A percentile compares a stretch with the other conserved stretches of the same genome.
Evolutionary conservation across 2,113 vertebrate genomes (phyloP).

Genomic region (Abramis brama): DNA sequence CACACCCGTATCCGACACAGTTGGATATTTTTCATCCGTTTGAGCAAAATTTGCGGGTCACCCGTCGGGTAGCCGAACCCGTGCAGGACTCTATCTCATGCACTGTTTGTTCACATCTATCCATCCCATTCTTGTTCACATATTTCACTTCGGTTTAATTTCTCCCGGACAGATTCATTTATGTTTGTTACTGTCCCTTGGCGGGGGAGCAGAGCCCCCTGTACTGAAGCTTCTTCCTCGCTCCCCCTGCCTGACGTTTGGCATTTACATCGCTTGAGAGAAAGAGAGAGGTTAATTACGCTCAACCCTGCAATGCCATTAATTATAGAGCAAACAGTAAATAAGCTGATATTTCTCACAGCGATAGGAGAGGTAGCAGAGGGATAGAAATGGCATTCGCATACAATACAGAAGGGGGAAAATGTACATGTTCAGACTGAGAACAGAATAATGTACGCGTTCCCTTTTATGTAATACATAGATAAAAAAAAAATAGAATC

Average conservation of each 20-base stretch:
- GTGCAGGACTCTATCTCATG: not conserved
- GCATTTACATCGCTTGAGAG: slow-evolving; percentile 48
- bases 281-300: slow-evolving; percentile 53
- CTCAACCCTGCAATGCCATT: slow-evolving; percentile 42
- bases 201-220: not conserved
- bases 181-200: slow-evolving; percentile 25
- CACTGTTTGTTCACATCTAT: not conserved
- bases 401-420: not conserved
- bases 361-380: not conserved
- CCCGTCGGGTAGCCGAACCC: no score
- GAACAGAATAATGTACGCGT: not conserved
- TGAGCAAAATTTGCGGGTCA: no score
- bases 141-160: not conserved
- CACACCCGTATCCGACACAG: no score
- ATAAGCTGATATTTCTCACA: slow-evolving; percentile 48
- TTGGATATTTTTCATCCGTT: no score
- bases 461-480: not conserved
- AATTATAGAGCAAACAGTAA: slow-evolving; percentile 54
- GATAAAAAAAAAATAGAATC: not conserved
- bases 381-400: not conserved
- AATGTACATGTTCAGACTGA: not conserved
- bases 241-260: slow-evolving; percentile 44
- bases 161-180: not conserved
- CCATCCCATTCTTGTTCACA: not conserved
- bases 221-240: slow-evolving; percentile 4